Conservation (phyloP, 1,140 invertebrate species). For the Nasonia vitripennis region DNA sequence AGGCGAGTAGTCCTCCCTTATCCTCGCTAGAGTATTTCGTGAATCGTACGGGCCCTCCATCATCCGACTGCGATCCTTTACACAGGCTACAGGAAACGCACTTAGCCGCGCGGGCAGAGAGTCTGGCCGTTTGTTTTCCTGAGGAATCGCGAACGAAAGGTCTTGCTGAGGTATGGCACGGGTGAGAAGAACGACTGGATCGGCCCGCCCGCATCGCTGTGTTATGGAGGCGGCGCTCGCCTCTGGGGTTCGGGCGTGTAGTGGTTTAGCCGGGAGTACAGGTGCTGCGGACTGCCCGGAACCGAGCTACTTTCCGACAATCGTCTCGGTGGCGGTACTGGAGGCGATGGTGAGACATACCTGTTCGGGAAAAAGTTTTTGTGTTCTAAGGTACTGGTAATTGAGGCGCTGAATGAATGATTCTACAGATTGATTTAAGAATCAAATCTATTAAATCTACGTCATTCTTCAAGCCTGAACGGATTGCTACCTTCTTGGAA, state of each 20-base stretch:
- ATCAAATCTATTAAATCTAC: neutral
- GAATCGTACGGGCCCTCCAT: neutral
- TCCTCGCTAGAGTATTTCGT: constrained; percentile 11
- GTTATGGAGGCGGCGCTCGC: constrained; percentile 77
- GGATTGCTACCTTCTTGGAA: constrained; percentile 77
- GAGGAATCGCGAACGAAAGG: constrained; percentile 32
- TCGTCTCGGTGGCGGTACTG: constrained; percentile 78
- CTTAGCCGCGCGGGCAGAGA: constrained; percentile 22
- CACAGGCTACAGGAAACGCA: neutral
- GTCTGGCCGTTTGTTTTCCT: constrained; percentile 19
- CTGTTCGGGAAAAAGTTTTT: constrained; percentile 63
- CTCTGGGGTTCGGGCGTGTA: constrained; percentile 85
- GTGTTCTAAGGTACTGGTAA: neutral
- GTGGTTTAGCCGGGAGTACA: constrained; percentile 80
- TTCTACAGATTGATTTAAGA: too few relatives aligned
- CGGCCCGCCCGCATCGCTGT: constrained; percentile 50
- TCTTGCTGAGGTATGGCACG: constrained; percentile 45
- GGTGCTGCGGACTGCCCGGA: constrained; percentile 82
- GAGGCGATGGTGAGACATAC: constrained; percentile 81
- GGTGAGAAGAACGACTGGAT: constrained; percentile 40
- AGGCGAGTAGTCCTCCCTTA: neutral
- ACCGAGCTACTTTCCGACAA: constrained; percentile 81
- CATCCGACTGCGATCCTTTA: neutral
- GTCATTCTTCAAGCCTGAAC: neutral
- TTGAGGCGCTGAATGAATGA: neutral